A percentile compares a stretch with the other conserved stretches of the same genome.
These are phyloP conservation scores for Pyrrhia umbra DNA, from an alignment of 2,888 invertebrate genomes.

Conservation along the genomic window DNA sequence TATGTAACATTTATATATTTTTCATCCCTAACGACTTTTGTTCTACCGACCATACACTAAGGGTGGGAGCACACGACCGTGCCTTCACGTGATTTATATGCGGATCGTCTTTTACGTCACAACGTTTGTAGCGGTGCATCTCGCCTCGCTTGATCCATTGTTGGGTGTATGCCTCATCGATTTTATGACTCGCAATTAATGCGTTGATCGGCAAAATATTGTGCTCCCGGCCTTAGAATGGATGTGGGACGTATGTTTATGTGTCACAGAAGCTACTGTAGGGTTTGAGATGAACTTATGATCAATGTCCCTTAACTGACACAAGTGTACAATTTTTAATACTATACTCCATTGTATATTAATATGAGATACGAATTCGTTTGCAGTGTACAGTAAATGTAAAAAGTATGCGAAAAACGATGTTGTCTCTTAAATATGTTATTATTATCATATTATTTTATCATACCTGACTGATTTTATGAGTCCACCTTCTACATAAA, in stretches of 20 bases:
- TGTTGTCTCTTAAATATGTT: no score
- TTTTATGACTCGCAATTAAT: slow-evolving; percentile 85
- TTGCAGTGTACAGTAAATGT: no score
- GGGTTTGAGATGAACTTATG: neutral
- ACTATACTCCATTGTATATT: no score
- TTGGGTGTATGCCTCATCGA: slow-evolving; percentile 76
- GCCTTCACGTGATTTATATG: slow-evolving; percentile 80
- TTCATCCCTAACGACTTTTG: slow-evolving; percentile 50
- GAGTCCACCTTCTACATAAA: no score
- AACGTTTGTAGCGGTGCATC: slow-evolving; percentile 75
- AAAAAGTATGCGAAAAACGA: no score
- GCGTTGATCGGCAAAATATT: slow-evolving; percentile 79
- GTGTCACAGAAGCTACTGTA: slow-evolving; percentile 39
- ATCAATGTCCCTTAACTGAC: no score
- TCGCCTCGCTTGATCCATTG: slow-evolving; percentile 75
- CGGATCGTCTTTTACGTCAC: slow-evolving; percentile 76
- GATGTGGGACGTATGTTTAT: slow-evolving; percentile 53
- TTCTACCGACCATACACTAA: slow-evolving; percentile 66
- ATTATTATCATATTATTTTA: no score
- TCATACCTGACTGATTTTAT: no score
- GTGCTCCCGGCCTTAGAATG: slow-evolving; percentile 68
- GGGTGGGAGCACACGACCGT: slow-evolving; percentile 79
- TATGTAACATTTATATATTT: slow-evolving; percentile 29
- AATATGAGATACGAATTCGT: no score
- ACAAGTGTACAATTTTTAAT: no score